phyloP scores from a whole-genome alignment of 2,888 invertebrate species.

The Phalera bucephala region DNA sequence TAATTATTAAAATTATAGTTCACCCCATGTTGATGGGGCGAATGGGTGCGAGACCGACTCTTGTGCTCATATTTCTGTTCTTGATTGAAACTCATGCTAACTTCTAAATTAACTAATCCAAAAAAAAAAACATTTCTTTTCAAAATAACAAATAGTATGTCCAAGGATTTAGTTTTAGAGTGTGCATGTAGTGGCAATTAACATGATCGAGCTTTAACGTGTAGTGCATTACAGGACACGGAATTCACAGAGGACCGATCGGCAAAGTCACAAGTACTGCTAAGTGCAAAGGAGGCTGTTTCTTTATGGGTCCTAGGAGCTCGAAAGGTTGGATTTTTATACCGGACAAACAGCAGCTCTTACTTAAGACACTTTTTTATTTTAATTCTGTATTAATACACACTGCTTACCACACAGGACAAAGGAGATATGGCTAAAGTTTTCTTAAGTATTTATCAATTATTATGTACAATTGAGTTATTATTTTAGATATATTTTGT shows the following conservation, averaged over 20 bases:
- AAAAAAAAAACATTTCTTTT: no score
- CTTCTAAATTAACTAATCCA: no score
- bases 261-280: slow-evolving; percentile 90
- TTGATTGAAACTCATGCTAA: no score
- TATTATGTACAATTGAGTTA: slow-evolving; percentile 1
- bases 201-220: slow-evolving; percentile 73
- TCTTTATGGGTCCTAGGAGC: slow-evolving; percentile 96
- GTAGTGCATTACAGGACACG: slow-evolving; percentile 87
- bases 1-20: no score
- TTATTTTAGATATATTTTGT: no score
- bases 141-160: slow-evolving; percentile 25
- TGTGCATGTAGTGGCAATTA: slow-evolving; percentile 77
- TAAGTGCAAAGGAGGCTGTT: slow-evolving; percentile 96
- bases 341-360: slow-evolving; percentile 49
- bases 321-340: slow-evolving; percentile 90
- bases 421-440: slow-evolving; percentile 9
- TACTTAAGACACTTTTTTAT: slow-evolving; percentile 50
- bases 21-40: no score
- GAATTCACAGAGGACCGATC: slow-evolving; percentile 86
- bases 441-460: slow-evolving; percentile 7
- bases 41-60: no score
- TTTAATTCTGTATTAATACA: slow-evolving; percentile 31
- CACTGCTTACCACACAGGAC: slow-evolving; percentile 31
- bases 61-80: no score
- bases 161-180: slow-evolving; percentile 44